Evolutionary conservation across 1,140 invertebrate genomes (phyloP), one percentile per base, ranked within the genome.

Genomic region (Kradibia gibbosae): DNA sequence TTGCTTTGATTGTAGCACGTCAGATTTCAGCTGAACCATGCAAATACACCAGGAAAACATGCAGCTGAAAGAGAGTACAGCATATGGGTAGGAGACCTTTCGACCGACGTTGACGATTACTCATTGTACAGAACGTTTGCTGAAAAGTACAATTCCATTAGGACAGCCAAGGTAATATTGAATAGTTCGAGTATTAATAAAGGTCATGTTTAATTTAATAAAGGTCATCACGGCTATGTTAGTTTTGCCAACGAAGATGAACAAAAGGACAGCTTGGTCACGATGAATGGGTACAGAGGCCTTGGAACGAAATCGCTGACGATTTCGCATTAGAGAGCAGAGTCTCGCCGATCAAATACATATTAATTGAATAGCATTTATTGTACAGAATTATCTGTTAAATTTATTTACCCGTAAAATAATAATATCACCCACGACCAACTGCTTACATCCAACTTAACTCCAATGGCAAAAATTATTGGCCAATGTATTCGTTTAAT

Each of bases 191-290:
- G 98, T 20, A 96, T 97, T 85, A 98, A 97, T 86, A 98, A 98
- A 92, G 98, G 98, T 50, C 99, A n/a, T n/a, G n/a, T n/a, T n/a
- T n/a, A n/a, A n/a, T n/a, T n/a, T n/a, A n/a, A n/a, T n/a, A n/a
- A n/a, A n/a, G n/a, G n/a, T n/a, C n/a, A n/a, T n/a, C n/a, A 98
- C 90, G 98, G 98, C n/a, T 99, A 99, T 92, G 96, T 99, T 2
- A 93, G 97, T 85, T 99, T 99, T 90, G 95, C 96, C 13, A 97
- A 96, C 87, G 98, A 99, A 91, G 96, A 97, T 81, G 98, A 99
- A 87, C 97, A 99, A 87, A 96, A 98, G 87, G 95, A 96, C 88
- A 97, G 97, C 84, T 91, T 99, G 57, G 94, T 95, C 82, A 94
- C 94, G 86, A 98, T 97, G 96, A 97, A 96, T 90, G 96, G 96